Evolutionary conservation across 2,113 vertebrate species (phyloP), one percentile per base, ranked within the genome.

Genomic region (Chionis minor): DNA sequence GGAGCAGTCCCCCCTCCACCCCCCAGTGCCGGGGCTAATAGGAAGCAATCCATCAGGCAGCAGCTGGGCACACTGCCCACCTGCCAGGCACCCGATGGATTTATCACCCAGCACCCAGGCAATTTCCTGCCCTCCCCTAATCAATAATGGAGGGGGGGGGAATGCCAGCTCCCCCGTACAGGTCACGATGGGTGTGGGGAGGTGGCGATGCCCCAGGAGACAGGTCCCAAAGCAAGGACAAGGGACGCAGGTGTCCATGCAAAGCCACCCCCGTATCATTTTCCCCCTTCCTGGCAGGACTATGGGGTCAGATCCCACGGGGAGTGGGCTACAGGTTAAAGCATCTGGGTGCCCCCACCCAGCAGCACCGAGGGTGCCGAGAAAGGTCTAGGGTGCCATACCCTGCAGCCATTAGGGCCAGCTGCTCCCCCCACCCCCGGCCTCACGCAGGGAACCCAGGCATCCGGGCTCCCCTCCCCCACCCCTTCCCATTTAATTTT

Each of bases 41-140:
- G 88, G 97, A 97, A 97, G 90, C 49, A 6, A 98, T 98, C 67
- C 92, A 97, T 97, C 97, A 98, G 81, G 63, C 71, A 81, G 91
- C 2, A 3, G 40, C n/a, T 10, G 23, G 96, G 95, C 88, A 22
- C 8, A 3, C 38, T 92, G 93, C 94, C 94, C 28, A 13, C 74
- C 26, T 14, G 13, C 75, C 95, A 97, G 88, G 89, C 65, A 59
- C 84, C 84, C 21, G 3, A 42, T 61, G 78, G 92, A 97, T 97
- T 97, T 97, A 97, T 97, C 10, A 4, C 55, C 82, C 74, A 66
- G 92, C 69, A 35, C 91, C 90, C 83, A 93, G 78, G 81, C 89
- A 88, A 94, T 94, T 95, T 95, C 95, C 94, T 93, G 83, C 90
- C 88, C 94, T 92, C 44, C 83, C 79, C 86, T 89, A 92, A 96